phyloP scores from a whole-genome alignment of 1,140 invertebrate genomes.

The Drosophila parvula region DNA sequence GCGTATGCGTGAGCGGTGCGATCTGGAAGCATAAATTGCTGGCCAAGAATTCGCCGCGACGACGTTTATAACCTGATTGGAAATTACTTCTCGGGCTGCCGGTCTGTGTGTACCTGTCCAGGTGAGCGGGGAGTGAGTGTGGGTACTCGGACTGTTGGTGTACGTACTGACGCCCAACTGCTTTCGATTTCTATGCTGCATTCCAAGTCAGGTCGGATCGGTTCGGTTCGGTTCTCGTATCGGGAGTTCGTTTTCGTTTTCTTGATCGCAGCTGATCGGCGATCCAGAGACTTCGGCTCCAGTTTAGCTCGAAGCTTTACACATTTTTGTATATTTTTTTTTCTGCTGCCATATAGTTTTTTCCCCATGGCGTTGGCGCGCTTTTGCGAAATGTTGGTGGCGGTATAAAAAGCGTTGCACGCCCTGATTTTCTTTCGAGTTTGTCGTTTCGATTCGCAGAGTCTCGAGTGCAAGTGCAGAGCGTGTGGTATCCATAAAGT shows the following conservation, averaged over 20 bases:
- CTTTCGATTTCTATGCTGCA: constrained; percentile 78
- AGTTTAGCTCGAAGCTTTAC: constrained; percentile 39
- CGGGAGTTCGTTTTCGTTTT: constrained; percentile 47
- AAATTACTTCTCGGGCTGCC: constrained; percentile 20
- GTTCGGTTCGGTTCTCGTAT: constrained; percentile 56
- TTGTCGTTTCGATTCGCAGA: constrained; percentile 81
- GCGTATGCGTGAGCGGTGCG: constrained; percentile 63
- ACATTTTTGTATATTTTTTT: constrained; percentile 9
- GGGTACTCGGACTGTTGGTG: constrained; percentile 7
- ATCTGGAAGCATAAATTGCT: constrained; percentile 64
- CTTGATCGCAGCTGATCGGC: constrained; percentile 62
- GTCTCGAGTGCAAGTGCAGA: constrained; percentile 82
- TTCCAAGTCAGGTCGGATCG: constrained; percentile 60
- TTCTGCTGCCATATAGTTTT: constrained; percentile 16
- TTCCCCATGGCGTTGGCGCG: constrained; percentile 32
- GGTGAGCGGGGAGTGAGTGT: constrained; percentile 7
- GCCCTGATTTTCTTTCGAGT: constrained; percentile 84
- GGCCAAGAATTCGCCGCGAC: constrained; percentile 60
- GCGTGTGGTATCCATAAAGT: constrained; percentile 25
- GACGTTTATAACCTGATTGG: constrained; percentile 69
- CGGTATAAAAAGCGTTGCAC: constrained; percentile 83
- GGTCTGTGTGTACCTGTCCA: constrained; percentile 10
- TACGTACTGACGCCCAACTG: constrained; percentile 27
- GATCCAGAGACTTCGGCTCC: constrained; percentile 66
- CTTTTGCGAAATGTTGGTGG: constrained; percentile 64